Evolutionary conservation across 23 tunicate species (phyloP).

Genomic region (Clavelina lepadiformis): DNA sequence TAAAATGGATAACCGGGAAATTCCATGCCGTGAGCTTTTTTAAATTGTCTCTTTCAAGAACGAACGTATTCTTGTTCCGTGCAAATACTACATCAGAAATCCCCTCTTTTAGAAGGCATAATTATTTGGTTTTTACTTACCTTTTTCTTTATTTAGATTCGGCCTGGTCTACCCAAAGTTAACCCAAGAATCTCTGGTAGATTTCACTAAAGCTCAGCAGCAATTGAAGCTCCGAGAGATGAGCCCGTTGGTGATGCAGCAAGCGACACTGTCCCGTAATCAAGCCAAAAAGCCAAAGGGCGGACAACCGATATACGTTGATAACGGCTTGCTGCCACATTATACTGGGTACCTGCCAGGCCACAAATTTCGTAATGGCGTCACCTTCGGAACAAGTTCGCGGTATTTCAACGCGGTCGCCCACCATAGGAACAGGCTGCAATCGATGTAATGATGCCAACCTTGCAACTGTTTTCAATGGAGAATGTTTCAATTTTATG

Average conservation of each 20-base stretch:
- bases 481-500: no score
- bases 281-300: background rate
- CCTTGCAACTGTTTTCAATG: no score
- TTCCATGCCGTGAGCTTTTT: no score
- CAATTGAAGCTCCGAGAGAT: constrained; percentile 5
- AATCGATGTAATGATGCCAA: no score
- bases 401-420: constrained; percentile 48
- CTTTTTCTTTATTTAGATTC: constrained; percentile 43
- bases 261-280: background rate
- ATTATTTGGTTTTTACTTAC: background rate
- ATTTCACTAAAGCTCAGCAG: constrained; percentile 49
- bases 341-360: constrained; percentile 97
- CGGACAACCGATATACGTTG: constrained; percentile 42
- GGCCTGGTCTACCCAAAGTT: constrained; percentile 64
- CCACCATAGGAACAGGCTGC: no score
- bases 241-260: constrained; percentile 9
- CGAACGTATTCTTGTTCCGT: no score
- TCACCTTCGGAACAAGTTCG: constrained; percentile 83
- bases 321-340: constrained; percentile 73
- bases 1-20: no score
- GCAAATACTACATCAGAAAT: no score
- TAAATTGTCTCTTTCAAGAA: no score
- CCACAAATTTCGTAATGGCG: constrained; percentile 77
- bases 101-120: background rate
- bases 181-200: constrained; percentile 67